Percentiles rank a stretch among this genome's conserved stretches.
Evolutionary conservation across 2,113 vertebrate species (phyloP).

Genomic region (Spea bombifrons): DNA sequence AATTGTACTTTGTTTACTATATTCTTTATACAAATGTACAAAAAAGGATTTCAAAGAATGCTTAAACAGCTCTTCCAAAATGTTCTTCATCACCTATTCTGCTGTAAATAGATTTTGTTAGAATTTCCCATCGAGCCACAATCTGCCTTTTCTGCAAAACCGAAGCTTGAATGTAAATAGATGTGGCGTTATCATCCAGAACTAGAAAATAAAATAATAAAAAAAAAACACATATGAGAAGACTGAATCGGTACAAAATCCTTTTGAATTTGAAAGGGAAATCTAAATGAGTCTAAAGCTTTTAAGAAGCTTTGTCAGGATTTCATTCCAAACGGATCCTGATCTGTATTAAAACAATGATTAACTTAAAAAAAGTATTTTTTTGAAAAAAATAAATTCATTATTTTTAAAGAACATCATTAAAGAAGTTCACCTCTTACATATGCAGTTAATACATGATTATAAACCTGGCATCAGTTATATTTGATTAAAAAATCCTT

Average conservation of each 20-base stretch:
- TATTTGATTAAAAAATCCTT: not conserved
- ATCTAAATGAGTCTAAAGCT: constrained; percentile 60
- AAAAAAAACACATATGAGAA: constrained; percentile 19
- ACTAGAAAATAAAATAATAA: constrained; percentile 12
- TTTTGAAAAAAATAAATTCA: constrained; percentile 3
- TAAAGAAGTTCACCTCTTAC: constrained; percentile 32
- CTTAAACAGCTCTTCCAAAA: constrained; percentile 11
- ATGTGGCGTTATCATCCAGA: constrained; percentile 27
- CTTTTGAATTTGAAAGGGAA: constrained; percentile 56
- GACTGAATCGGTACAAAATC: constrained; percentile 52
- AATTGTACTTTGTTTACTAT: constrained; percentile 1
- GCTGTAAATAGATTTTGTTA: constrained; percentile 38
- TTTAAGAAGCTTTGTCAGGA: constrained; percentile 53
- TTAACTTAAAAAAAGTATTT: constrained; percentile 8
- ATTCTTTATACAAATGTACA: constrained; percentile 12
- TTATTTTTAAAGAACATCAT: constrained; percentile 32
- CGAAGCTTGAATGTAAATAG: constrained; percentile 22
- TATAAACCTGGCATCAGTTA: not conserved
- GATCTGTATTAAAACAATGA: constrained; percentile 48
- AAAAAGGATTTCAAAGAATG: constrained; percentile 9
- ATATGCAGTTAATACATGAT: constrained; percentile 1
- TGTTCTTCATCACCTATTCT: constrained; percentile 1
- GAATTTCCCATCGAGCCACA: not conserved
- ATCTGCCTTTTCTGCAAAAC: constrained; percentile 27
- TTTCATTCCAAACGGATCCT: constrained; percentile 53